These are phyloP conservation scores for Empidonax traillii DNA, from an alignment of 2,113 vertebrate genomes.

Conservation along the genomic window DNA sequence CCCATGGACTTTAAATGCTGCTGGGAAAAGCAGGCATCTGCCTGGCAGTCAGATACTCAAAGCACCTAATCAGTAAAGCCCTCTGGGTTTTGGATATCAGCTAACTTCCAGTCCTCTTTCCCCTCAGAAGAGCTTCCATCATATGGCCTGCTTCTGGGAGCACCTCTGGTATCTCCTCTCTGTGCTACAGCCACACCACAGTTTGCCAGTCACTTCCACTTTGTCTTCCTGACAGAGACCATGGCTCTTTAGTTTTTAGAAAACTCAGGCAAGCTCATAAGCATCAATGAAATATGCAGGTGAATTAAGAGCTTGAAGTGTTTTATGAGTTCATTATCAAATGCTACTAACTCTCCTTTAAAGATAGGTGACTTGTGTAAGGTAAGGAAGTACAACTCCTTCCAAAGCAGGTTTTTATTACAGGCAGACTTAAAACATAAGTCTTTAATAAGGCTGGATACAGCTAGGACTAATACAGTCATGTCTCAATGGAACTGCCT, in stretches of 20 bases:
- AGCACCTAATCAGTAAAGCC: not conserved
- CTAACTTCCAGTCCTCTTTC: not conserved
- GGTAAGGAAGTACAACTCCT: not conserved
- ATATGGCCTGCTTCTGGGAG: not conserved
- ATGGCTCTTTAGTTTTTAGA: not conserved
- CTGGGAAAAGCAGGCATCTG: not conserved
- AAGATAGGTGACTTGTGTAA: not conserved
- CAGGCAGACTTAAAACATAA: conserved; percentile 19
- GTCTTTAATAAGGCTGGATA: conserved; percentile 42
- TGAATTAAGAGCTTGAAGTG: not conserved
- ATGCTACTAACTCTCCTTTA: not conserved
- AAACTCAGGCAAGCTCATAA: not conserved
- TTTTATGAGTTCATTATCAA: not conserved
- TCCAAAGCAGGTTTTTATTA: conserved; percentile 35
- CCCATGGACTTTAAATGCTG: not conserved
- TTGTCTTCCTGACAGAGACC: not conserved
- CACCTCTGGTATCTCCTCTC: not conserved
- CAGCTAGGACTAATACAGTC: conserved; percentile 17
- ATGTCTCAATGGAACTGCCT: conserved; percentile 52
- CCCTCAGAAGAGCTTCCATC: not conserved
- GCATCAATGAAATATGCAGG: not conserved
- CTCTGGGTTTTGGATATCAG: not conserved
- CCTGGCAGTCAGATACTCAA: not conserved
- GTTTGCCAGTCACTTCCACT: not conserved
- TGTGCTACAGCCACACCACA: fast-evolving